These are phyloP conservation scores for Sphecodes monilicornis DNA, from an alignment of 2,888 invertebrate species.

Conservation along the genomic window DNA sequence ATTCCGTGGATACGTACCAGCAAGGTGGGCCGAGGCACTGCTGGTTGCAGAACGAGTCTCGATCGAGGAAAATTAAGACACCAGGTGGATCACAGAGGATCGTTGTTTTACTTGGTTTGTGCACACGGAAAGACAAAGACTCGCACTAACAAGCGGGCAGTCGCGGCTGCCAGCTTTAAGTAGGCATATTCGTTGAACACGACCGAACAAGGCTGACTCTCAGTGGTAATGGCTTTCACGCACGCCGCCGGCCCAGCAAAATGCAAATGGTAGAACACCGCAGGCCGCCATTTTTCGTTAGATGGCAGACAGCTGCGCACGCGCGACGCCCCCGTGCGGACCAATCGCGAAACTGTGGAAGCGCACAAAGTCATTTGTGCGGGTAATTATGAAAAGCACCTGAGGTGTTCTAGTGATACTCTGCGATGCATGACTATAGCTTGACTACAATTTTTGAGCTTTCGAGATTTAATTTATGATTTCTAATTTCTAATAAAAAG, in stretches of 20 bases:
- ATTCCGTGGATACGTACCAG: slow-evolving; percentile 45
- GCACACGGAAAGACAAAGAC: slow-evolving; percentile 42
- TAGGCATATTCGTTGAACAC: slow-evolving; percentile 50
- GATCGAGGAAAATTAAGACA: slow-evolving; percentile 38
- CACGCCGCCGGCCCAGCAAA: slow-evolving; percentile 57
- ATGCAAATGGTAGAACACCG: slow-evolving; percentile 59
- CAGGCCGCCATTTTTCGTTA: slow-evolving; percentile 52
- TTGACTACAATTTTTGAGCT: too few relatives aligned
- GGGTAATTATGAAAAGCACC: too few relatives aligned
- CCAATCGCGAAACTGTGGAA: background rate
- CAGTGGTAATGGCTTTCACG: slow-evolving; percentile 48
- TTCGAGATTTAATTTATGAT: too few relatives aligned
- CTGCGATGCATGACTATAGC: too few relatives aligned
- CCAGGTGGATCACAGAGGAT: slow-evolving; percentile 46
- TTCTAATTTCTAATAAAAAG: too few relatives aligned
- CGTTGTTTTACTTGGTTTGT: slow-evolving; percentile 41
- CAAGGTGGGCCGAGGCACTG: slow-evolving; percentile 35
- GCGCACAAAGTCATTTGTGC: background rate
- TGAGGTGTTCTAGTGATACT: too few relatives aligned
- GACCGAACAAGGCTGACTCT: slow-evolving; percentile 44
- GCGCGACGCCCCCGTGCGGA: background rate
- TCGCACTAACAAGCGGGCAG: slow-evolving; percentile 44
- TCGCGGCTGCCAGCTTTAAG: slow-evolving; percentile 52
- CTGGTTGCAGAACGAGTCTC: slow-evolving; percentile 28
- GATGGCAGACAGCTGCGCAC: slow-evolving; percentile 13